Evolutionary conservation across 1,140 invertebrate species (phyloP).

Genomic region (Oncopodura yosiiana): DNA sequence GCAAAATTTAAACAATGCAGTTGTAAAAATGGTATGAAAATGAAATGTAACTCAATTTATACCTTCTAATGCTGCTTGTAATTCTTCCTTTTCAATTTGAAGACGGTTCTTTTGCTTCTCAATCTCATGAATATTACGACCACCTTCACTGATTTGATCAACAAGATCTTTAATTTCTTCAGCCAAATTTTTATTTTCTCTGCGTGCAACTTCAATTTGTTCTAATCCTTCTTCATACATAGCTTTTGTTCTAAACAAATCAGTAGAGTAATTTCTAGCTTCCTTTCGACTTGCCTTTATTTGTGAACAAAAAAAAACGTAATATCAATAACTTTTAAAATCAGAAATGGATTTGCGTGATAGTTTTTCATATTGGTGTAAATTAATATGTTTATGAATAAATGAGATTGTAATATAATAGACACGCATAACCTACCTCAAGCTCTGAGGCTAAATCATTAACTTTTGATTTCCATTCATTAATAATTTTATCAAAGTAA

Average conservation of each 20-base stretch:
- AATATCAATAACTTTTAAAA: too few relatives aligned
- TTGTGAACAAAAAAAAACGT: too few relatives aligned
- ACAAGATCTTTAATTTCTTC: constrained; percentile 97
- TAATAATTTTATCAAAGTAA: constrained; percentile 97
- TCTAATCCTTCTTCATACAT: constrained; percentile 95
- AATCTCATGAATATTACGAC: constrained; percentile 95
- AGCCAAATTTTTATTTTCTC: constrained; percentile 98
- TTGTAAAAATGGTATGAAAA: too few relatives aligned
- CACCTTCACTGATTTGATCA: constrained; percentile 97
- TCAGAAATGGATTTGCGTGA: too few relatives aligned
- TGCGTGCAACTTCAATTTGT: constrained; percentile 88
- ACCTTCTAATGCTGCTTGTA: constrained; percentile 95
- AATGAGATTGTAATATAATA: constrained; percentile 11
- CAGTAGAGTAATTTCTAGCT: constrained; percentile 97
- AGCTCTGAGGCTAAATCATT: constrained; percentile 93
- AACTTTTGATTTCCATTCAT: constrained; percentile 99
- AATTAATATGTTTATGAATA: too few relatives aligned
- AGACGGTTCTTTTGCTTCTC: constrained; percentile 95
- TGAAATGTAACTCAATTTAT: too few relatives aligned
- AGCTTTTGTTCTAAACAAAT: constrained; percentile 96
- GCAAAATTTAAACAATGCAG: too few relatives aligned
- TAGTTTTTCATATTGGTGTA: too few relatives aligned
- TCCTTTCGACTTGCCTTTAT: constrained; percentile 82
- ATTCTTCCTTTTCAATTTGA: constrained; percentile 97
- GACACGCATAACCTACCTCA: too few relatives aligned